Evolutionary conservation across 1,140 invertebrate genomes (phyloP).

Genomic region (Heliconius nattereri): DNA sequence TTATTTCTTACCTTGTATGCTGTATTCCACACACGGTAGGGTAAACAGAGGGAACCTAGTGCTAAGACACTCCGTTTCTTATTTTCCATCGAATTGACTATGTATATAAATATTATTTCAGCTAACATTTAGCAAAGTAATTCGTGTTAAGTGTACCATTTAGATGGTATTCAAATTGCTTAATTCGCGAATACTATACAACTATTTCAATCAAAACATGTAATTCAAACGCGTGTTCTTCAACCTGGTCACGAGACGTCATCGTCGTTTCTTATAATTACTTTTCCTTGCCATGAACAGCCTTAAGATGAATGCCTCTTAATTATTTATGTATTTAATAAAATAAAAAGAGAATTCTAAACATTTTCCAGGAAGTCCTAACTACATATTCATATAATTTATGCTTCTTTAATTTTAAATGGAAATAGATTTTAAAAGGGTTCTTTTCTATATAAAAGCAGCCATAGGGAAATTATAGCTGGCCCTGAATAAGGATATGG

Average conservation of each 20-base stretch:
- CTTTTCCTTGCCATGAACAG: conserved; percentile 55
- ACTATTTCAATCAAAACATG: conserved; percentile 37
- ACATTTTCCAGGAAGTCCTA: conserved; percentile 41
- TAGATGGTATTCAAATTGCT: not conserved
- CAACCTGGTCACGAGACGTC: conserved; percentile 56
- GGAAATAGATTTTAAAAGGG: conserved; percentile 37
- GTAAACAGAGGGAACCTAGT: too few relatives aligned
- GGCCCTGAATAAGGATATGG: conserved; percentile 31
- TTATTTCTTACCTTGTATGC: too few relatives aligned
- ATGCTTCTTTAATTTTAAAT: conserved; percentile 38
- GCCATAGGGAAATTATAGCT: conserved; percentile 28
- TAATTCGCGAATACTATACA: conserved; percentile 2
- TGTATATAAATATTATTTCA: not conserved
- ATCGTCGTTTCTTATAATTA: conserved; percentile 72
- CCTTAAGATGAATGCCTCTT: conserved; percentile 64
- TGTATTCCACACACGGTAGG: too few relatives aligned
- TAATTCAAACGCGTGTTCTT: conserved; percentile 50
- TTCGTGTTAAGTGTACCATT: not conserved
- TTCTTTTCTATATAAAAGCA: conserved; percentile 31
- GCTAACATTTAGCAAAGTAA: not conserved
- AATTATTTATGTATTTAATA: conserved; percentile 66
- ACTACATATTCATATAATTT: conserved; percentile 43
- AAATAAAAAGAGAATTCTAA: conserved; percentile 41
- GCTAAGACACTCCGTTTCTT: too few relatives aligned
- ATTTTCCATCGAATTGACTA: not conserved